Evolutionary conservation across 2,113 vertebrate genomes (phyloP).

Genomic region (Mustelus asterias): DNA sequence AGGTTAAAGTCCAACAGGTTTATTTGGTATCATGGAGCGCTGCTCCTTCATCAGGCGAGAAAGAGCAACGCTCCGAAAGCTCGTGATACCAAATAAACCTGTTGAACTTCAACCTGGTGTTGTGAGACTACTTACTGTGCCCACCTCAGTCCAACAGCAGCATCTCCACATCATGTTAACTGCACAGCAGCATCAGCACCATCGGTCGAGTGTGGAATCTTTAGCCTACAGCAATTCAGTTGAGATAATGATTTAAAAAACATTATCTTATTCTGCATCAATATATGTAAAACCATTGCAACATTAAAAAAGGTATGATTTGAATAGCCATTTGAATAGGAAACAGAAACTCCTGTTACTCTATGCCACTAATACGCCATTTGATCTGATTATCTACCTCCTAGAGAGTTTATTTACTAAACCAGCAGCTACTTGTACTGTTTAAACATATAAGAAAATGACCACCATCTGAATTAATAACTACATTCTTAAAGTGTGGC

Average conservation of each 20-base stretch:
- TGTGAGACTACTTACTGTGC: no score
- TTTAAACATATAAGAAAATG: background rate
- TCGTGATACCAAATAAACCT: no score
- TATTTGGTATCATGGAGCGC: no score
- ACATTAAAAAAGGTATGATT: background rate
- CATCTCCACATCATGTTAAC: no score
- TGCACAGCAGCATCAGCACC: background rate
- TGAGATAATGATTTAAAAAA: background rate
- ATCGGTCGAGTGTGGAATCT: background rate
- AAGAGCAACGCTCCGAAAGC: no score
- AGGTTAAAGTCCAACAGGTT: no score
- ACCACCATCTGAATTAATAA: background rate
- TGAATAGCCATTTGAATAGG: background rate
- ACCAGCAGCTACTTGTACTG: background rate
- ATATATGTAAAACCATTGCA: background rate
- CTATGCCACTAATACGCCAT: background rate
- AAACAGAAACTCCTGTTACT: background rate
- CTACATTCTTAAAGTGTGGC: background rate
- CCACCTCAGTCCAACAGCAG: no score
- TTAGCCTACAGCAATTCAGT: background rate
- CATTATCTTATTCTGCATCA: background rate
- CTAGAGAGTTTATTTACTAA: background rate
- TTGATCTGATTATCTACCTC: background rate
- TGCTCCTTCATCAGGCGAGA: no score
- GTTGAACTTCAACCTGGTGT: no score